Evolutionary conservation across 2,888 invertebrate species (phyloP).

Genomic region (Chrysodeixis includens): DNA sequence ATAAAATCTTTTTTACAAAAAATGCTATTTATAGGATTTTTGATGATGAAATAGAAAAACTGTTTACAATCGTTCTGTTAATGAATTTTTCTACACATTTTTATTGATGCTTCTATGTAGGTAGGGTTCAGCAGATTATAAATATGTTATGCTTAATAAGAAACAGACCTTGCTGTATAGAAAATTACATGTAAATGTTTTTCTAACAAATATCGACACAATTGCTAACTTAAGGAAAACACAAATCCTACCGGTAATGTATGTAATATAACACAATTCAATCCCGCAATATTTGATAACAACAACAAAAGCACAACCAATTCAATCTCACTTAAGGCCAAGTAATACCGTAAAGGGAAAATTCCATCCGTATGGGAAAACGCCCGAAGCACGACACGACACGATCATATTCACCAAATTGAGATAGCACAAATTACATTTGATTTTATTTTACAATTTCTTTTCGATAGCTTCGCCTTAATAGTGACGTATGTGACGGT

Average conservation of each 20-base stretch:
- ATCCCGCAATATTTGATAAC: constrained; percentile 55
- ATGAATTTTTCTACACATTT: no score
- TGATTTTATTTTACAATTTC: constrained; percentile 87
- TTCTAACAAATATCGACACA: background rate
- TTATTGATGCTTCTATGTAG: no score
- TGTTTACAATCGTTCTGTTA: no score
- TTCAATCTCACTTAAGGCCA: constrained; percentile 76
- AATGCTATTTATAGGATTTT: no score
- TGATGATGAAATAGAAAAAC: no score
- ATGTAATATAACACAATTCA: constrained; percentile 41
- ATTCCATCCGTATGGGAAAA: constrained; percentile 29
- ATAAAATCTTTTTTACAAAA: no score
- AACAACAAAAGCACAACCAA: constrained; percentile 66
- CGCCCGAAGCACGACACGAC: constrained; percentile 50
- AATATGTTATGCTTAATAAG: no score
- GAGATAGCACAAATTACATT: constrained; percentile 82
- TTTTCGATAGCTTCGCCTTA: constrained; percentile 71
- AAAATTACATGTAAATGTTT: no score
- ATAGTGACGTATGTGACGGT: constrained; percentile 48
- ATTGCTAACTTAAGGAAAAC: constrained; percentile 26
- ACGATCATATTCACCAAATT: constrained; percentile 69
- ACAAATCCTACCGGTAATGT: constrained; percentile 23
- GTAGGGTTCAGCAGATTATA: no score
- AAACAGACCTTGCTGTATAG: no score
- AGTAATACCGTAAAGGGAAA: constrained; percentile 60